Evolutionary conservation across 1,140 invertebrate species (phyloP), one percentile per base, ranked within the genome.

Genomic region (Drosophila nasuta): DNA sequence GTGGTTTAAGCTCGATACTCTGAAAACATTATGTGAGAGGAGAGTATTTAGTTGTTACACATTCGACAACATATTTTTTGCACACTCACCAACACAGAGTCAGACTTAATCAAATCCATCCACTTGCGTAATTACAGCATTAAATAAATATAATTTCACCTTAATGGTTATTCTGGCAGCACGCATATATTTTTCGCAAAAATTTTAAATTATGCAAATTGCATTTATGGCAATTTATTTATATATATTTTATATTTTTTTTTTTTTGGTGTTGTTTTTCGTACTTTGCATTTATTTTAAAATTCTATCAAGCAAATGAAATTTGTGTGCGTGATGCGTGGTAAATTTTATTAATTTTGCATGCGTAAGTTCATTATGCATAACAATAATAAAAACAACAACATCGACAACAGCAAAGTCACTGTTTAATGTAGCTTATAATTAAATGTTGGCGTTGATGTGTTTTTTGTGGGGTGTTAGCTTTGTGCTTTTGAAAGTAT

Each of bases 311-410:
- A 65, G 82, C 65, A 77, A 77, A 81, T 83, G 73, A 69, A 75
- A 70, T 80, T 85, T 85, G 57, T 57, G 68, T 67, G 73, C 45
- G 72, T 35, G 70, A 75, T 83, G 81, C 81, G 81, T 83, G 74
- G 73, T 57, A 71, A 86, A 86, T 78, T 67, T 68, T 64, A 85
- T 86, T 78, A 85, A 85, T 78, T 86, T 81, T 71, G 70, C 75
- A 78, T 78, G 82, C 82, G 77, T 77, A 71, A 85, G 49, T 86
- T 86, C 54, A 81, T 83, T 83, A 83, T 86, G 81, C 74, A 81
- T 62, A 81, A 67, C 73, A 68, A 67, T 28, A 79, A 57, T 65
- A 63, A 82, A 33, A 46, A 51, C 33, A 82, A n/a, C n/a, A n/a
- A n/a, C n/a, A n/a, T n/a, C n/a, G n/a, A 58, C 63, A 70, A 69